Evolutionary conservation across 2,113 vertebrate genomes (phyloP), one percentile per base, ranked within the genome.

Genomic region (Eptesicus fuscus): DNA sequence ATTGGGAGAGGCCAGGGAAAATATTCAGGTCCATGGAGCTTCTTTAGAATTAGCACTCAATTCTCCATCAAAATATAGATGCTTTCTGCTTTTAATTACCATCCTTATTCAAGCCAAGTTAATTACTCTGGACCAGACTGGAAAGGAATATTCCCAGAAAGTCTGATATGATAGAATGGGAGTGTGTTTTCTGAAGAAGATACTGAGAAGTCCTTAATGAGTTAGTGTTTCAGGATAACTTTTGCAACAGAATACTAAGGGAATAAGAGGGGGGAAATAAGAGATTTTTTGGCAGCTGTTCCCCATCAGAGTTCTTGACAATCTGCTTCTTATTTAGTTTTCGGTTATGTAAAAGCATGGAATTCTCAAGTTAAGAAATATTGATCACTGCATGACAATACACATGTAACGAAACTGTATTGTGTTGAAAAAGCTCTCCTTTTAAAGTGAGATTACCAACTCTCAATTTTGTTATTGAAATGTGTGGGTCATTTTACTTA

Each of bases 241-340:
- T 96, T 90, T 95, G 88, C 78, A 96, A 95, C 73, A 88, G 78
- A 93, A 96, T 92, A 92, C 82, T 70, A 23, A 83, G 42, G 92
- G 77, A 92, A 53, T 63, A 44, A 17, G 20, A 28, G 47, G 25
- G 1, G 20, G 25, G 23, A 77, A 84, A 90, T 67, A 86, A n/a
- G 82, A 79, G 92, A 69, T 53, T 90, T 95, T 95, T 94, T 96
- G 96, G 95, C 96, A 96, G 96, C 96, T 88, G 61, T 95, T 91
- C 23, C 22, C 91, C 93, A 86, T 95, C 85, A 30, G 82, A 92
- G 51, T 85, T 86, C 94, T 96, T 94, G 85, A 85, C 88, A 96
- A 94, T 96, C 96, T 97, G 97, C 93, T 97, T 97, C 63, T 88
- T 95, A 96, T 97, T 97, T 96, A 95, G 93, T 92, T 95, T 96